phyloP scores from a whole-genome alignment of 2,797 vertebrate species.

The Enteromius paludinosus region DNA sequence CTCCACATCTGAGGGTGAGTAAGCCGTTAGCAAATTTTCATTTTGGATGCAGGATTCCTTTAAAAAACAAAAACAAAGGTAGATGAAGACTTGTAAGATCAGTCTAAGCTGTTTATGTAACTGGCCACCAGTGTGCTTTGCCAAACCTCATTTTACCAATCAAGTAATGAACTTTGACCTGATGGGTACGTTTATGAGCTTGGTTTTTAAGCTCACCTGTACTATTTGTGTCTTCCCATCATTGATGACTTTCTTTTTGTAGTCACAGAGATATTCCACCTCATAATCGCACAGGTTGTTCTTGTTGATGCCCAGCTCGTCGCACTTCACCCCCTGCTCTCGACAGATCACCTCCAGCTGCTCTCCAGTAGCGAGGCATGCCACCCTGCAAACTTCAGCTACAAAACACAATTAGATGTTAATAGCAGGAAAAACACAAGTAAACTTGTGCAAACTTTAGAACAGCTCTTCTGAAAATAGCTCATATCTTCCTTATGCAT shows the following conservation, averaged over 20 bases:
- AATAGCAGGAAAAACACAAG: background rate
- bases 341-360: conserved; percentile 77
- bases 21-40: too few relatives aligned
- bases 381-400: conserved; percentile 69
- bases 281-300: conserved; percentile 79
- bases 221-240: conserved; percentile 43
- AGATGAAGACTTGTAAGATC: background rate
- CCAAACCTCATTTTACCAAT: background rate
- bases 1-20: background rate
- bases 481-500: background rate
- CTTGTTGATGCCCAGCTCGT: conserved; percentile 74
- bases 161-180: background rate
- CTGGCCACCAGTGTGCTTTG: background rate
- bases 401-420: conserved; percentile 15
- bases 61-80: too few relatives aligned
- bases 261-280: conserved; percentile 83
- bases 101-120: background rate
- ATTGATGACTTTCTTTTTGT: conserved; percentile 66
- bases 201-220: conserved; percentile 49
- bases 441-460: background rate
- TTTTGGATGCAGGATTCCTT: too few relatives aligned
- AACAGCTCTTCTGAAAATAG: background rate
- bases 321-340: conserved; percentile 73
- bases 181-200: background rate
- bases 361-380: conserved; percentile 72